Conservation (phyloP, 1,140 invertebrate genomes). For the Physella acuta region DNA sequence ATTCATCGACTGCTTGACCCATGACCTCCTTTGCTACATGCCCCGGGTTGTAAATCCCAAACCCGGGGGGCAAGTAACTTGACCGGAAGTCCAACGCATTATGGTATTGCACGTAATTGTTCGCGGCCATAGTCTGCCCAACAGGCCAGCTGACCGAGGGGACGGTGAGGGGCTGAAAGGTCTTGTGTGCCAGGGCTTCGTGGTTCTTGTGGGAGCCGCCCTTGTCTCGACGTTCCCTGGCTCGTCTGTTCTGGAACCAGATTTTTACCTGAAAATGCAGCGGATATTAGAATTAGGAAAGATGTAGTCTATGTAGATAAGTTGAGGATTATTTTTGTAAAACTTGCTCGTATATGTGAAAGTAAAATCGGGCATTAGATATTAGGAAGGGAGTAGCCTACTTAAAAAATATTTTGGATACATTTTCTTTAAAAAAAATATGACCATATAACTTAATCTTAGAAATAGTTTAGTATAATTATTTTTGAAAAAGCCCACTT, state of each 20-base stretch:
- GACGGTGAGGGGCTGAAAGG: constrained; percentile 30
- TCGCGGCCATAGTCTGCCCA: constrained; percentile 14
- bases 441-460: neutral
- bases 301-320: neutral
- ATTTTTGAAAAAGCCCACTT: neutral
- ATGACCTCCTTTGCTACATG: too few species aligned
- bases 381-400: too few species aligned
- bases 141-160: constrained; percentile 33
- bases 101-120: constrained; percentile 23
- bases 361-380: neutral
- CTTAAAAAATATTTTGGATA: neutral
- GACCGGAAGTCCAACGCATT: constrained; percentile 19
- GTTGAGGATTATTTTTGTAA: neutral
- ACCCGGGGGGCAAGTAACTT: neutral
- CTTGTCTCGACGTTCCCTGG: constrained; percentile 70
- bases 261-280: constrained; percentile 79
- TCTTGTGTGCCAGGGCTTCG: constrained; percentile 12
- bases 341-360: neutral
- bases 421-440: neutral
- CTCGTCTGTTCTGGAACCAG: constrained; percentile 80
- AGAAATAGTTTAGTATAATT: neutral
- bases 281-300: neutral
- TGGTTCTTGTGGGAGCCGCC: constrained; percentile 33
- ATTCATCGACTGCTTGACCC: too few species aligned
- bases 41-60: neutral